A percentile compares a stretch with the other conserved stretches of the same genome.
These are phyloP conservation scores for Alethe castanea DNA, from an alignment of 2,113 vertebrate genomes.

Conservation along the genomic window DNA sequence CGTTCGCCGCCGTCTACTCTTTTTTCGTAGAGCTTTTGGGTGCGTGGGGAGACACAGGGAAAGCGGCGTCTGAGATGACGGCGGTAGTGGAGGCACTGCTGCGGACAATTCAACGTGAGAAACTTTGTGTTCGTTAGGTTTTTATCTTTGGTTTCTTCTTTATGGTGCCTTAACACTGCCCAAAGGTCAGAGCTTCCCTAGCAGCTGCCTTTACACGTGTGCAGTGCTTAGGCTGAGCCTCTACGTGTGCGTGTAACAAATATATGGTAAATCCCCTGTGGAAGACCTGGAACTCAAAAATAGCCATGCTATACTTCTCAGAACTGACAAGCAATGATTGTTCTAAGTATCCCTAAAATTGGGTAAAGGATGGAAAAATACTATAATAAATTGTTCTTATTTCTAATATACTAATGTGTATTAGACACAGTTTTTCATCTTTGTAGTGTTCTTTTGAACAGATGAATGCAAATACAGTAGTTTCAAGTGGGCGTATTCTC, in stretches of 20 bases:
- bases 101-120: rapidly evolving
- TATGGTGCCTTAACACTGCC: neutral
- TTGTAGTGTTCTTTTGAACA: neutral
- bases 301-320: neutral
- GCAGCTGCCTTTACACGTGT: neutral
- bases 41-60: rapidly evolving
- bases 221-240: neutral
- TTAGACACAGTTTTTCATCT: neutral
- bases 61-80: rapidly evolving
- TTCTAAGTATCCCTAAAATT: neutral
- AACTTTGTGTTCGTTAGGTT: neutral
- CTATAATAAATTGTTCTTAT: neutral
- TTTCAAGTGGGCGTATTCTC: neutral
- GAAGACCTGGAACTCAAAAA: neutral
- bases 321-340: neutral
- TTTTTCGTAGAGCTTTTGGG: rapidly evolving
- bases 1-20: rapidly evolving
- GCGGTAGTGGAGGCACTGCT: neutral
- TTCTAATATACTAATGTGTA: neutral
- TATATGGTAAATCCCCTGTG: neutral
- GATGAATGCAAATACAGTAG: neutral
- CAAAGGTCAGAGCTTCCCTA: neutral
- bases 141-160: neutral
- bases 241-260: rapidly evolving
- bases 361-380: neutral